Evolutionary conservation across 2,888 invertebrate species (phyloP).

Genomic region (Ganaspis brasiliensis): DNA sequence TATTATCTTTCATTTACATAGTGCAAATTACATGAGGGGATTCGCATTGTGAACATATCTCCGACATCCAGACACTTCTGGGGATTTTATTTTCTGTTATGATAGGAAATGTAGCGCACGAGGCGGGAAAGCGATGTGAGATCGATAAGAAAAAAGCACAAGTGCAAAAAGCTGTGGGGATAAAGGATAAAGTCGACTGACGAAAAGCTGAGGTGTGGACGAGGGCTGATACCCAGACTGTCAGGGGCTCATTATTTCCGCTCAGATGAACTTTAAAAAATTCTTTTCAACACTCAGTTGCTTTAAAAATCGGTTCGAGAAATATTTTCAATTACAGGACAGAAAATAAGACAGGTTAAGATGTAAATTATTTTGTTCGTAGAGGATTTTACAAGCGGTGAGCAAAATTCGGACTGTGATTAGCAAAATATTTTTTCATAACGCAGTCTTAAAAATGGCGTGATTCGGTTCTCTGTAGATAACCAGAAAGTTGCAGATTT

Average conservation of each 20-base stretch:
- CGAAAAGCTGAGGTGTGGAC: constrained; percentile 26
- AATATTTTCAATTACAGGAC: too few species aligned
- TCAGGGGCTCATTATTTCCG: constrained; percentile 33
- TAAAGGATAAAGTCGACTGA: constrained; percentile 31
- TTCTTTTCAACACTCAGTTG: neutral
- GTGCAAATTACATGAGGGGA: neutral
- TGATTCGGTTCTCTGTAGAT: too few species aligned
- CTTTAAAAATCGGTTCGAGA: neutral
- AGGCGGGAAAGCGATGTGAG: constrained; percentile 49
- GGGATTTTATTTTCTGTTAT: constrained; percentile 61
- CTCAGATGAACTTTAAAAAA: constrained; percentile 25
- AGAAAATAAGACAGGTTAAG: too few species aligned
- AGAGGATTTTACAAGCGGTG: too few species aligned
- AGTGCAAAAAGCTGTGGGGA: constrained; percentile 4
- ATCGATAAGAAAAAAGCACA: constrained; percentile 35
- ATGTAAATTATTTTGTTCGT: too few species aligned
- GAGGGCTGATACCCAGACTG: constrained; percentile 34
- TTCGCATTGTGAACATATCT: constrained; percentile 52
- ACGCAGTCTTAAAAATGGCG: too few species aligned
- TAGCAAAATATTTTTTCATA: too few species aligned
- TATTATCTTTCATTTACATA: constrained; percentile 22
- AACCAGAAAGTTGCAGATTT: too few species aligned
- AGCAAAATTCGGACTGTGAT: too few species aligned
- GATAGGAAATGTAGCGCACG: constrained; percentile 62
- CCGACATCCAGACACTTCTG: constrained; percentile 55